phyloP scores from a whole-genome alignment of 2,113 vertebrate genomes.

The Cyanoramphus novaezelandiae region DNA sequence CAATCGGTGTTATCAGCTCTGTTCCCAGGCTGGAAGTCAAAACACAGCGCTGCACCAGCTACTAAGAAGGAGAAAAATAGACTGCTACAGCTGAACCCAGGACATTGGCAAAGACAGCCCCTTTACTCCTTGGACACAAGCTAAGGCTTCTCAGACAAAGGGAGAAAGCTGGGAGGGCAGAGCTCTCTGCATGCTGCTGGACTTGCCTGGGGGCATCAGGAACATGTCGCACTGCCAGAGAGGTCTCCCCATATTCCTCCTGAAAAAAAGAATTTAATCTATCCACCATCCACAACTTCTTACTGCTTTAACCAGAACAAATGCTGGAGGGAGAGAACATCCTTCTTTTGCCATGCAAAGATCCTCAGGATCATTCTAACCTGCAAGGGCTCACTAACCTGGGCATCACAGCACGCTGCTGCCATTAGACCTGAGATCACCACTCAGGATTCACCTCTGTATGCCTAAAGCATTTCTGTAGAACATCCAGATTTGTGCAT shows the following conservation, averaged over 20 bases:
- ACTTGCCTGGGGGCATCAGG: not conserved
- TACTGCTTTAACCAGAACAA: not conserved
- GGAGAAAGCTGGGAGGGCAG: not conserved
- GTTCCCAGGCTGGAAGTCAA: too few relatives aligned
- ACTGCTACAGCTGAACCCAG: too few relatives aligned
- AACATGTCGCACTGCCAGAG: rapidly evolving
- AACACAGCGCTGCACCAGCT: too few relatives aligned
- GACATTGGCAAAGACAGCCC: not conserved
- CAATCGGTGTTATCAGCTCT: too few relatives aligned
- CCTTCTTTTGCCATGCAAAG: not conserved
- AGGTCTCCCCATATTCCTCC: too few relatives aligned
- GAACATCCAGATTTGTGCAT: not conserved
- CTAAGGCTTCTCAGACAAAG: rapidly evolving
- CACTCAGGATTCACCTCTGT: not conserved
- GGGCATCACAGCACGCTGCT: not conserved
- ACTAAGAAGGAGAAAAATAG: too few relatives aligned
- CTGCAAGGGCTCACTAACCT: rapidly evolving
- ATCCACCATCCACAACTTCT: too few relatives aligned
- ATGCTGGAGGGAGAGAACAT: rapidly evolving
- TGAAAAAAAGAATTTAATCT: not conserved
- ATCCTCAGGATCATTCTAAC: not conserved
- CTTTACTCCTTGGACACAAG: not conserved
- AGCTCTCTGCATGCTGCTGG: not conserved
- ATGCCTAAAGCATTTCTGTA: not conserved
- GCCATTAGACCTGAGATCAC: rapidly evolving